Evolutionary conservation across 2,113 vertebrate genomes (phyloP).

Genomic region (Grantiella picta): DNA sequence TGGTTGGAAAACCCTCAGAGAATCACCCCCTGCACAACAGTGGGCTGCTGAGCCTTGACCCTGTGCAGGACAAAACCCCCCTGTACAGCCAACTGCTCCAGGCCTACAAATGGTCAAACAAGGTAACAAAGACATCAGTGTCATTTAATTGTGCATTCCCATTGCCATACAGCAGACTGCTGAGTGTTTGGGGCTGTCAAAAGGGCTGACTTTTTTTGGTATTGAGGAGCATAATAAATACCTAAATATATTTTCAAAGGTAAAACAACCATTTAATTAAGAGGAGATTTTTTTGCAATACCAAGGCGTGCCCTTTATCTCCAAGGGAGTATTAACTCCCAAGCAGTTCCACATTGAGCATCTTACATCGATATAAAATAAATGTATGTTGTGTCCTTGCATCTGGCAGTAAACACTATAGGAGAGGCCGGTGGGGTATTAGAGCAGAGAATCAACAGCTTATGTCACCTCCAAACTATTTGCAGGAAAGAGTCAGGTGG

Average conservation of each 20-base stretch:
- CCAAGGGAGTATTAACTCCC: background rate
- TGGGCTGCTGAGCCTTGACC: conserved; percentile 91
- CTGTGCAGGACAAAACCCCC: conserved; percentile 97
- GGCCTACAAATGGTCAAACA: conserved; percentile 99
- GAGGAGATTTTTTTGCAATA: background rate
- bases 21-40: conserved; percentile 97
- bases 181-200: background rate
- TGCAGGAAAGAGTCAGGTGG: background rate
- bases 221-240: background rate
- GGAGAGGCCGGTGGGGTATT: background rate
- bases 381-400: background rate
- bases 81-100: conserved; percentile 96
- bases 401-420: background rate
- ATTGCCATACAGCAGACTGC: background rate
- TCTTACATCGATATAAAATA: background rate
- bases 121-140: conserved; percentile 71
- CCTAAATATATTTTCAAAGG: background rate
- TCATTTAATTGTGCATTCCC: background rate
- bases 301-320: background rate
- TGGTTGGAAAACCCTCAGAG: conserved; percentile 94
- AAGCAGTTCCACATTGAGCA: background rate
- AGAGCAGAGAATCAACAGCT: background rate
- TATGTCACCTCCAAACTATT: background rate
- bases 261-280: background rate
- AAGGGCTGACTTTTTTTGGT: background rate